Evolutionary conservation across 2,797 vertebrate species (phyloP), one percentile per base, ranked within the genome.

Genomic region (Gymnodraco acuticeps): DNA sequence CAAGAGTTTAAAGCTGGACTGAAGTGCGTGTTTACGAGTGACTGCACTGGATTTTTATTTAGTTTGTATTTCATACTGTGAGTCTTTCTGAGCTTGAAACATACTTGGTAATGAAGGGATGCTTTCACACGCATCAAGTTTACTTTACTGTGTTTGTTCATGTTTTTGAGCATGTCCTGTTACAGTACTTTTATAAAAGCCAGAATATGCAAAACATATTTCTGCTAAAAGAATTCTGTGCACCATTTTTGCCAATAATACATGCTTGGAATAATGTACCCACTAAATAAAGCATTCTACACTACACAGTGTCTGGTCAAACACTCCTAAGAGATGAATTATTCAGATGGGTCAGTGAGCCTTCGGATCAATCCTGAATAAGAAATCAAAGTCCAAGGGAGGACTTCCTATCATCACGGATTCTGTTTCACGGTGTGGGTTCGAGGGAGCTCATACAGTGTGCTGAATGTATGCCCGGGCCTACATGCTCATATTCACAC

Each of bases 361-460:
- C 53, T 63, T 51, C 6, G 7, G 23, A 88, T 90, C 87, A 88
- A 85, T 70, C 65, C 75, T 75, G 87, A 86, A 85, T 88, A 75
- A 82, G 64, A 88, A 91, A 90, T 92, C 78, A 84, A 92, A 89
- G 84, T 66, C 64, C 52, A 61, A 13, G 12, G 5, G 52, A 81
- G 82, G 75, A 83, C 72, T 82, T 79, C 43, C 73, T 70, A 47
- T 83, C 77, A 88, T 92, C 69, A 48, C 45, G 0, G 4, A 83
- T 81, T 88, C 82, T 51, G 52, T 85, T 88, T 89, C 70, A 85
- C 87, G 71, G 80, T 72, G 58, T 54, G 50, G 64, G 66, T 88
- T 77, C 75, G 41, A 60, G 66, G 73, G 62, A 76, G 60, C 70
- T 59, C n/a, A 33, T 75, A 38, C 61, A 46, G 23, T 10, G 19